Conservation (phyloP, 2,797 vertebrate species). For the Potorous gilbertii region DNA sequence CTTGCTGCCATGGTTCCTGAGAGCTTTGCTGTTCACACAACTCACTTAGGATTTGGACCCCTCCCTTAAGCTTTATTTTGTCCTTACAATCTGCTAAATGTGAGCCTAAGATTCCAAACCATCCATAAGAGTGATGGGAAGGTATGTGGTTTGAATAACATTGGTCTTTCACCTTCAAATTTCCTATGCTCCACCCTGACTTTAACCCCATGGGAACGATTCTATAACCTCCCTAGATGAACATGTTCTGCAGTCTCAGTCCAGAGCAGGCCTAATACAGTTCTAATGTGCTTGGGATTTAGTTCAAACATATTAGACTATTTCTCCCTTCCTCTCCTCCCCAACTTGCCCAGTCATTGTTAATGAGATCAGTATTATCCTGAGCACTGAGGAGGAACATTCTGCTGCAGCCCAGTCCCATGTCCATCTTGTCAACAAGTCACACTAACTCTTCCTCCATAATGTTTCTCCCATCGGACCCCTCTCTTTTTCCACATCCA, state of each 20-base stretch:
- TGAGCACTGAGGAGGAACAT: neutral
- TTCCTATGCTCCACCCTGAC: neutral
- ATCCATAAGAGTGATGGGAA: neutral
- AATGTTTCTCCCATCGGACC: neutral
- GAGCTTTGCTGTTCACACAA: neutral
- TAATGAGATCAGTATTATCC: neutral
- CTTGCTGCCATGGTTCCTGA: neutral
- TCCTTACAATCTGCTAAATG: neutral
- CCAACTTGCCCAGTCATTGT: neutral
- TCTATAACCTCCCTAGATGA: neutral
- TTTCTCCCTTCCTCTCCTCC: neutral
- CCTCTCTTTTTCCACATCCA: neutral
- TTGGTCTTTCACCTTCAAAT: neutral
- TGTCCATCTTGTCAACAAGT: neutral
- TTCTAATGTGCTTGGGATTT: neutral
- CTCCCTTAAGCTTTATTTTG: neutral
- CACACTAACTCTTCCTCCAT: neutral
- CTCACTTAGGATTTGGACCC: neutral
- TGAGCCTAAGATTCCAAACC: neutral
- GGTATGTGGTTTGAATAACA: neutral
- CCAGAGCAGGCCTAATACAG: neutral
- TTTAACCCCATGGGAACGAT: neutral
- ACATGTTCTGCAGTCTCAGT: neutral
- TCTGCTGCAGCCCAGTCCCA: neutral
- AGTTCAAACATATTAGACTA: neutral